Evolutionary conservation across 2,113 vertebrate species (phyloP), one percentile per base, ranked within the genome.

Genomic region (Condylura cristata): DNA sequence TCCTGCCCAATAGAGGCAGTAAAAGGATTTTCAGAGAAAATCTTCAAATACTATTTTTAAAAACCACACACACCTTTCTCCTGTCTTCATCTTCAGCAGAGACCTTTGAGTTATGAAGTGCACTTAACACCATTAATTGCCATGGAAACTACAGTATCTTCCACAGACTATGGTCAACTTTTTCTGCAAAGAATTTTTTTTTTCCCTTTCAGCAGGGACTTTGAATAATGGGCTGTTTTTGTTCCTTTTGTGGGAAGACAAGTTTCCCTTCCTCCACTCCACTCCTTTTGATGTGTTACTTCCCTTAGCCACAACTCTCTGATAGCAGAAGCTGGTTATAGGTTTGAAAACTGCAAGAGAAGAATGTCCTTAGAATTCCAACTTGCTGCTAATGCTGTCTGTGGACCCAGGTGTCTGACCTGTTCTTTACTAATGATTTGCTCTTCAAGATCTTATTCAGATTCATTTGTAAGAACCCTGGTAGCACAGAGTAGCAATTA

Each of bases 51-150:
- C 92, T 92, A 91, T 92, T 96, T 95, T 93, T 85, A 80, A 83
- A 89, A 93, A 48, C 13, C 63, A 83, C 44, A 94, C 28, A 96
- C 46, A 13, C 28, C 56, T 89, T 53, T 41, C 26, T 91, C 48
- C 75, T 65, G 86, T 91, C 5, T 68, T 82, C 4, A 48, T 95
- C 81, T 94, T 96, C 28, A 96, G 71, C 84, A 78, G 76, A 96
- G 96, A 93, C 91, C 90, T 87, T 46, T 93, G 79, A 86, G 94
- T 96, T 95, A 95, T 61, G 66, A 97, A 86, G 93, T 93, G 72
- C 93, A 96, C 72, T 96, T 96, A 96, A 96, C 87, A 96, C 79
- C 91, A 96, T 98, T 97, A 98, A 98, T 95, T 97, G 75, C 85
- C 96, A 97, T 76, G 66, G 95, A 97, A 98, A 98, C 92, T 48